Percentiles rank a stretch among this genome's conserved stretches.
Evolutionary conservation across 1,140 invertebrate genomes (phyloP).

Genomic region (Littorina saxatilis): DNA sequence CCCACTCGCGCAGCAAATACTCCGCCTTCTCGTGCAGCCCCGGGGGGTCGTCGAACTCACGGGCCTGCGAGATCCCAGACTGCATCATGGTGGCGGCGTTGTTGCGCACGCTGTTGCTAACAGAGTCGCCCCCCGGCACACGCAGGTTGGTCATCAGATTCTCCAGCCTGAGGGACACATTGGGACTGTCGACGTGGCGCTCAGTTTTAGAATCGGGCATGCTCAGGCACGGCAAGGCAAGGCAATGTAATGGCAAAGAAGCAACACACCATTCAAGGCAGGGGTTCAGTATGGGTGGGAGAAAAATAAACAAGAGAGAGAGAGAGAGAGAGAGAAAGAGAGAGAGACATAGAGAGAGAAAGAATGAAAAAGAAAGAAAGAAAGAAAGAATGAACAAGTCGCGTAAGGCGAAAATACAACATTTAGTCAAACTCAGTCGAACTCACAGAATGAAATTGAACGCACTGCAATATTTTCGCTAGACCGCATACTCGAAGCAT

Average conservation of each 20-base stretch:
- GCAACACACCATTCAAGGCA: too few species aligned
- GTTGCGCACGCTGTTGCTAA: slow-evolving; percentile 44
- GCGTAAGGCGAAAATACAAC: too few species aligned
- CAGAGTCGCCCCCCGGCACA: slow-evolving; percentile 17
- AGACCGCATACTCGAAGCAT: too few species aligned
- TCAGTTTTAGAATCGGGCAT: background rate
- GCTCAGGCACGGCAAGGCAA: too few species aligned
- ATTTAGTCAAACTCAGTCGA: too few species aligned
- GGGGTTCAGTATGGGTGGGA: too few species aligned
- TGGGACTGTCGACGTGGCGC: background rate
- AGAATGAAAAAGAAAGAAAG: background rate
- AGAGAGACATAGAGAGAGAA: slow-evolving; percentile 3
- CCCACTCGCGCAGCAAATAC: slow-evolving; percentile 95
- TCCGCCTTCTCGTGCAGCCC: slow-evolving; percentile 97
- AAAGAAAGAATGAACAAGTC: background rate
- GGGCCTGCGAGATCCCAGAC: slow-evolving; percentile 89
- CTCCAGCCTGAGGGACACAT: slow-evolving; percentile 55
- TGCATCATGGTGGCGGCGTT: slow-evolving; percentile 89
- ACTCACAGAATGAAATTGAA: too few species aligned
- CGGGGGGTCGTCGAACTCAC: slow-evolving; percentile 95
- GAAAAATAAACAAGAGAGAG: background rate
- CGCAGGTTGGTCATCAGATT: slow-evolving; percentile 42
- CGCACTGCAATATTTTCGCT: too few species aligned
- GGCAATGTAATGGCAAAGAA: too few species aligned
- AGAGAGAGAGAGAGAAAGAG: slow-evolving; percentile 12